phyloP scores from a whole-genome alignment of 2,888 invertebrate genomes.

The Capitulum mitella region DNA sequence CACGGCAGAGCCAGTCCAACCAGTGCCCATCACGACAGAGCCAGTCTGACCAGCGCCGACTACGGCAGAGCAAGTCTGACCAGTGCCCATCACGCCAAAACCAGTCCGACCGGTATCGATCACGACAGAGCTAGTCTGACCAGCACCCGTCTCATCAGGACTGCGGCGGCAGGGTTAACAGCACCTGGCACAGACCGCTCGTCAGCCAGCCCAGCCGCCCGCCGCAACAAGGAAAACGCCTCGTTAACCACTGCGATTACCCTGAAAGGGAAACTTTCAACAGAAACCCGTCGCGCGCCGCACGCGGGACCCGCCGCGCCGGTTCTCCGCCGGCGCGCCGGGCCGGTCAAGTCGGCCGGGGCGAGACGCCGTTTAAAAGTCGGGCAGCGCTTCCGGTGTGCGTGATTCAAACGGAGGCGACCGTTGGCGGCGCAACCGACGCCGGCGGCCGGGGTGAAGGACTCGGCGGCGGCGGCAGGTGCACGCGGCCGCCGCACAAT shows the following conservation, averaged over 20 bases:
- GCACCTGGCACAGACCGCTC: background rate
- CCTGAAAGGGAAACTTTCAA: background rate
- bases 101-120: too few species aligned
- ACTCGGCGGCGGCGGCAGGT: background rate
- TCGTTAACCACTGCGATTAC: too few species aligned
- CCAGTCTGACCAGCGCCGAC: too few species aligned
- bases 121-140: too few species aligned
- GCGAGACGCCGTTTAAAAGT: background rate
- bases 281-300: background rate
- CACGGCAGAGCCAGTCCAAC: too few species aligned
- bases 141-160: too few species aligned
- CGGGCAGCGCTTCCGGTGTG: background rate
- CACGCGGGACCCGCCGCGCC: background rate
- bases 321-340: background rate
- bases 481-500: background rate
- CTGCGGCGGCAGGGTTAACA: too few species aligned
- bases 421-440: background rate
- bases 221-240: too few species aligned
- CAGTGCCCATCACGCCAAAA: too few species aligned
- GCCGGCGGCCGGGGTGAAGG: background rate
- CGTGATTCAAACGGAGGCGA: constrained; percentile 5
- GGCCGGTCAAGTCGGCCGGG: background rate
- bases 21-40: too few species aligned
- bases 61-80: too few species aligned
- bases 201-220: background rate